Conservation (phyloP, 2,113 vertebrate species). For the Climacteris rufus region DNA sequence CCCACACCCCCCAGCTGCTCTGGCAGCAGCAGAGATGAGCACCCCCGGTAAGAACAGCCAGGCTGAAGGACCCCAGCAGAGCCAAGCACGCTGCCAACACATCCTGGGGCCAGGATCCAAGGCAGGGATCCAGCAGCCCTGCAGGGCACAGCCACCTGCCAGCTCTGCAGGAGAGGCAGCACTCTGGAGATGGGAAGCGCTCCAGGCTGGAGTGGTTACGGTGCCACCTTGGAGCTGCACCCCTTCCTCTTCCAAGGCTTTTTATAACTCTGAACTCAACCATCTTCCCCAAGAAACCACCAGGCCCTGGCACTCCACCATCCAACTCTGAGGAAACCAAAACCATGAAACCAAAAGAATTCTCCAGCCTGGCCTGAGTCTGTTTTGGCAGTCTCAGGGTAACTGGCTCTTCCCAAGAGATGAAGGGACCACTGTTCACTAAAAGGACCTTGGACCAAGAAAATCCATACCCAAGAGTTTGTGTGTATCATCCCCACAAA, state of each 20-base stretch:
- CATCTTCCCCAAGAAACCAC: not conserved
- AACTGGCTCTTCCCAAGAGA: not conserved
- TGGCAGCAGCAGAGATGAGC: not conserved
- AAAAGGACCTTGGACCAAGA: not conserved
- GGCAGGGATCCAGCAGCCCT: not conserved
- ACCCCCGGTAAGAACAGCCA: not conserved
- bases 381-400: not conserved
- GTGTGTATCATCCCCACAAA: not conserved
- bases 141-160: conserved; percentile 24
- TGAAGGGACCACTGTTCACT: not conserved
- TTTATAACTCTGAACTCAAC: conserved; percentile 10
- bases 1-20: not conserved
- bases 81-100: not conserved
- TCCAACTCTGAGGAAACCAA: not conserved
- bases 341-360: not conserved
- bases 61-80: not conserved
- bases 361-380: not conserved
- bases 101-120: not conserved
- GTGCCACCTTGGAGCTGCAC: not conserved
- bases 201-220: conserved; percentile 16
- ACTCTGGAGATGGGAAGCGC: not conserved
- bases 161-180: not conserved
- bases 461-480: not conserved
- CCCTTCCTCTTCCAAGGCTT: conserved; percentile 35
- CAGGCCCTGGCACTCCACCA: not conserved